Evolutionary conservation across 2,113 vertebrate genomes (phyloP).

Genomic region (Perognathus longimembris): DNA sequence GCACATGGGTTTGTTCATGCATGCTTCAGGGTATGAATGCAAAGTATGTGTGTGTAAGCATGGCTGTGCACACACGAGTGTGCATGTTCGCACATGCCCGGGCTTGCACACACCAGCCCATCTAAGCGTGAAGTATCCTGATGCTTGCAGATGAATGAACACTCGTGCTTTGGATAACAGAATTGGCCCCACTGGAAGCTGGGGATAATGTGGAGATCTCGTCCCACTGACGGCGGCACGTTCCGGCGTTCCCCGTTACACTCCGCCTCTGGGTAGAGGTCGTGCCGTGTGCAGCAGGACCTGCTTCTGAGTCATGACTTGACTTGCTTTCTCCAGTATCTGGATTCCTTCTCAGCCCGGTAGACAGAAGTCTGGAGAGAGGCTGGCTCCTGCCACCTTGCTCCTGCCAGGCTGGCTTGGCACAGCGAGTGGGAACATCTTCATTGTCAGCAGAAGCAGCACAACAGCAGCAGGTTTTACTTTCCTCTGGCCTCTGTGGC

Average conservation of each 20-base stretch:
- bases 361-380: constrained; percentile 36
- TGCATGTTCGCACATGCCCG: no score
- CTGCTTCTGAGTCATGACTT: constrained; percentile 55
- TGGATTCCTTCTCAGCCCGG: constrained; percentile 35
- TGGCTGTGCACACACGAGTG: neutral
- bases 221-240: neutral
- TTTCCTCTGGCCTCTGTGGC: neutral
- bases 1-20: neutral
- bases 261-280: constrained; percentile 24
- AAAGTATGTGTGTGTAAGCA: no score
- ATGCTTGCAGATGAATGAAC: no score
- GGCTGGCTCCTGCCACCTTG: neutral
- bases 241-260: neutral
- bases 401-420: constrained; percentile 42
- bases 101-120: no score
- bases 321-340: constrained; percentile 12
- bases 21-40: no score
- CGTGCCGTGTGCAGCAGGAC: neutral
- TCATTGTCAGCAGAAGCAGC: constrained; percentile 20
- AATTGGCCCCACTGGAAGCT: neutral
- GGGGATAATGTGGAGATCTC: neutral
- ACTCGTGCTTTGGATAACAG: neutral
- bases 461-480: neutral
- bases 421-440: constrained; percentile 9
- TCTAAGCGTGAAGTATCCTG: neutral